Evolutionary conservation across 2,797 vertebrate species (phyloP), one percentile per base, ranked within the genome.

Genomic region (Synanceia verrucosa): DNA sequence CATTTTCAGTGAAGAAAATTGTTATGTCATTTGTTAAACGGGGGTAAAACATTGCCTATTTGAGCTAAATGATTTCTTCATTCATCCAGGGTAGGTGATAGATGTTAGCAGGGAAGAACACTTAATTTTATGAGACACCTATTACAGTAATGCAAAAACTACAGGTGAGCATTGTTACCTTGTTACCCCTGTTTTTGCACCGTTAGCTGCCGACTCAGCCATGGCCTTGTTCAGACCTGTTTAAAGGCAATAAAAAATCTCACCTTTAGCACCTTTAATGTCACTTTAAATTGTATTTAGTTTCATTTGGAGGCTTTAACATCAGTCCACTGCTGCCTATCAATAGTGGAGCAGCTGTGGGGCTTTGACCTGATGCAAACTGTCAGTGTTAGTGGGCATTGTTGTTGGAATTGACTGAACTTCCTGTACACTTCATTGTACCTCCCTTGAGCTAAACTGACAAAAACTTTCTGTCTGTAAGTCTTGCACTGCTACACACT

Each of bases 401-500:
- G 34, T 50, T 71, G 65, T 69, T 39, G 51, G 59, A 72, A 72
- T 52, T 23, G 13, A 44, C 59, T 58, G 51, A 26, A 29, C 23
- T 26, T 68, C 19, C 29, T 55, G 44, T 21, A 47, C 52, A 48
- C 50, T 79, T 37, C 59, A 18, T n/a, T 9, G 19, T 36, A 21
- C 6, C 44, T 44, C 65, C 67, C 46, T 58, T 61, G 29, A 59
- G 65, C 65, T 53, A 62, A 60, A 63, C 58, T 55, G 39, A 61
- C 57, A 70, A 57, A 61, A 65, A 74, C 47, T 18, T 62, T 70
- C 16, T 59, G 51, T 59, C 70, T 59, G 21, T 28, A 75, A 73
- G 66, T 74, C 75, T 75, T 53, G 39, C 64, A 46, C 44, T 61
- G 70, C 60, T 64, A 79, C 70, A 74, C 66, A 65, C 56, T 37